Conservation (phyloP, 2,113 vertebrate genomes). For the Ammodytes dubius region DNA sequence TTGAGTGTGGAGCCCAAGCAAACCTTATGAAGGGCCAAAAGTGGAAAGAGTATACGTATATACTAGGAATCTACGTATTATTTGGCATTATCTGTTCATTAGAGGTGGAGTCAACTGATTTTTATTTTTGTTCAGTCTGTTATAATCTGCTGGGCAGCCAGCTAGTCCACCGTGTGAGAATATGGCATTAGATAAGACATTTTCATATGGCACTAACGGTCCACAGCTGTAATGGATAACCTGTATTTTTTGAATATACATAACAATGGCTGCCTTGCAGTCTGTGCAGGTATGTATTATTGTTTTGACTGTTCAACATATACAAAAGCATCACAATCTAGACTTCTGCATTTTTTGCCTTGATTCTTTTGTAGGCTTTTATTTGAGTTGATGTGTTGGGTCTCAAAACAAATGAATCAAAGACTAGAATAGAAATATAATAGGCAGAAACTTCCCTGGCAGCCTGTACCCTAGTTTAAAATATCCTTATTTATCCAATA, state of each 20-base stretch:
- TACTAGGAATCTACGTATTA: too few relatives aligned
- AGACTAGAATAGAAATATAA: conserved; percentile 41
- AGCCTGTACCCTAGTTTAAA: conserved; percentile 20
- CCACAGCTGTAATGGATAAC: neutral
- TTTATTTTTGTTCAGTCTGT: neutral
- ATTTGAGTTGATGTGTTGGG: conserved; percentile 20
- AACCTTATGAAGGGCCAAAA: neutral
- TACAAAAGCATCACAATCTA: neutral
- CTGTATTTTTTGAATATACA: neutral
- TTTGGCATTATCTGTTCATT: neutral
- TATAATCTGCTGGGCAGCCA: neutral
- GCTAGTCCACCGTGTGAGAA: conserved; percentile 14
- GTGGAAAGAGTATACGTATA: neutral
- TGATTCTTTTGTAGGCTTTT: neutral
- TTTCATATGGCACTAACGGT: conserved; percentile 1
- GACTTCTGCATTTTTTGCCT: too few relatives aligned
- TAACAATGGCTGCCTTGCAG: neutral
- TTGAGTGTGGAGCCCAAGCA: neutral
- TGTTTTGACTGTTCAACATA: neutral
- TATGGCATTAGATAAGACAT: too few relatives aligned
- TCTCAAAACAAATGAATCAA: conserved; percentile 41
- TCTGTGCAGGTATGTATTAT: conserved; percentile 9
- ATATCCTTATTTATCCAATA: neutral
- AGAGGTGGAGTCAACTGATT: neutral
- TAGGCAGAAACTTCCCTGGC: conserved; percentile 19